Evolutionary conservation across 2,888 invertebrate genomes (phyloP).

Genomic region (Epirrita christyi): DNA sequence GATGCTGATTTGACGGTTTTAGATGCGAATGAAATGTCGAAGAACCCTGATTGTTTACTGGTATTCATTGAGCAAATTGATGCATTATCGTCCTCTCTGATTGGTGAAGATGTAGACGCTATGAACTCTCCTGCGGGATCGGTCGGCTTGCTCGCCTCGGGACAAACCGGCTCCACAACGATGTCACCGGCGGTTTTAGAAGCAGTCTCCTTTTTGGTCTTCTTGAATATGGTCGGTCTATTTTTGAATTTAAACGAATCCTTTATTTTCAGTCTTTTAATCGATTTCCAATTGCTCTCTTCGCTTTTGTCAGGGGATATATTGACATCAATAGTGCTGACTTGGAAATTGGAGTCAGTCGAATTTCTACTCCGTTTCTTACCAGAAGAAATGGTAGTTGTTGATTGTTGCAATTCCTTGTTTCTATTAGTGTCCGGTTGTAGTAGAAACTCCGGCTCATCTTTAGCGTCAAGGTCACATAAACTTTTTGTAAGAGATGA

Average conservation of each 20-base stretch:
- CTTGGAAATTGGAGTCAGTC: conserved; percentile 77
- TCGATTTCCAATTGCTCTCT: conserved; percentile 80
- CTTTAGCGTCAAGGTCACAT: conserved; percentile 76
- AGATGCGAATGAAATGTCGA: conserved; percentile 79
- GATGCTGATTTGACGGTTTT: conserved; percentile 80
- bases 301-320: conserved; percentile 76
- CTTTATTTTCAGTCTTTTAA: conserved; percentile 80
- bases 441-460: conserved; percentile 66
- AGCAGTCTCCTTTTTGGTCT: conserved; percentile 72
- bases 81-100: conserved; percentile 75
- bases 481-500: conserved; percentile 78
- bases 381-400: conserved; percentile 77
- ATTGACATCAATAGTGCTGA: conserved; percentile 68
- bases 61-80: conserved; percentile 78
- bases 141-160: conserved; percentile 72
- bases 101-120: conserved; percentile 78
- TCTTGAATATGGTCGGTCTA: conserved; percentile 78
- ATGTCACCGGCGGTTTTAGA: conserved; percentile 73
- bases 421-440: conserved; percentile 64
- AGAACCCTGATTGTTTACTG: conserved; percentile 80
- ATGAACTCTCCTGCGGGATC: conserved; percentile 75
- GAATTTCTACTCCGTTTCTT: conserved; percentile 81
- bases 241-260: conserved; percentile 82
- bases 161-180: conserved; percentile 72
- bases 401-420: conserved; percentile 74